Base-by-base conservation (phyloP, 2,888 invertebrate genomes). In the Platycheirus rosarum region DNA sequence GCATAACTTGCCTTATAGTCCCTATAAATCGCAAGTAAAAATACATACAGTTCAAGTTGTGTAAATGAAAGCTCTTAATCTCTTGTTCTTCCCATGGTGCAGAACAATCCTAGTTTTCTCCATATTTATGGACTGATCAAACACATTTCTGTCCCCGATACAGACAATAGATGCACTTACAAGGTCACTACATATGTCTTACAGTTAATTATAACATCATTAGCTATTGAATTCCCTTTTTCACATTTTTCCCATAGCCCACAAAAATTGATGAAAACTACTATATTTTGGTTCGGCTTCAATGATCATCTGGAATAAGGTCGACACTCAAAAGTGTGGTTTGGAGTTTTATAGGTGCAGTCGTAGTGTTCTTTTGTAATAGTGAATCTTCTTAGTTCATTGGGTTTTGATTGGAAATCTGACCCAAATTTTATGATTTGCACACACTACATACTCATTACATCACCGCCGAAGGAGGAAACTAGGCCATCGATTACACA, bases 351-450 rank as follows among this genome's bases (percentile, higher is more conserved):
- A 6, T 60, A 66, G 82, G 82, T 82, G 82, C 82, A 77, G 77
- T 70, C 46, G 48, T 16, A 23, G 2, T 9, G 0, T 32, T 16
- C 26, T 18, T 55, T 49, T 26, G 4, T 23, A 23, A 51, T 35
- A 35, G 35, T 53, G 7, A 53, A 60, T 37, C 14, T 14, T 40
- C 57, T 76, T 73, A 82, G 77, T 44, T 71, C 80, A 80, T 76
- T 76, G 53, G 46, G 48, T 74, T 57, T 40, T 40, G 23, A 57
- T 57, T 40, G 14, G 23, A 23, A 40, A 2, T 57, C 48, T 66
- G 80, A 80, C 69, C 80, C 51, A 42, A 82, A 60, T 76, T 66
- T 46, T 35, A 6, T 77, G 82, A 82, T 82, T 82, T 49, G 82
- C 82, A 82, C 29, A 32, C 29, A 32, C 5, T 32, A 4, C 8